Evolutionary conservation across 2,888 invertebrate species (phyloP), one percentile per base, ranked within the genome.

Genomic region (Elysia crispata): DNA sequence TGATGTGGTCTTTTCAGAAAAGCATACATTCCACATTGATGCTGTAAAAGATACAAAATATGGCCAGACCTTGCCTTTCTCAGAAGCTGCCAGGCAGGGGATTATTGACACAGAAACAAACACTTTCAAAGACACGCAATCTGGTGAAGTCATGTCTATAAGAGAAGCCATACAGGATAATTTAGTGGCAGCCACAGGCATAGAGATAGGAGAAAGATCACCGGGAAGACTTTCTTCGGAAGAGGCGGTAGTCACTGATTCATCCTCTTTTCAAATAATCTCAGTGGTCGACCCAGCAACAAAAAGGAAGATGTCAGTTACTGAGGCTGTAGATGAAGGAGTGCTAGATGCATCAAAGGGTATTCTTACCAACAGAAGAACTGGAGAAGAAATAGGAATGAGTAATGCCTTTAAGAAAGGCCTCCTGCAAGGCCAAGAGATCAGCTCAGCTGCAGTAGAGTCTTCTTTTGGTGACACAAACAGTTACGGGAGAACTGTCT

Each of bases 61-160:
- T 28, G 98, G 98, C 6, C 95, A 96, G 92, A 94, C 97, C 82
- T 92, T 97, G 82, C 96, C 97, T 89, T 94, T 95, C 8, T 83
- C 86, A 78, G 90, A 92, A 81, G 92, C 92, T 18, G 94, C 97
- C 0, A 94, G 95, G 80, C 94, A 95, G 77, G 96, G 96, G 8
- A 90, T 92, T 25, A 94, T 97, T 84, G 86, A 88, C 30, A 87
- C 90, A 82, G 89, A 90, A 67, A 75, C 81, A 1, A 79, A 77
- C 62, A 69, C 78, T 11, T 88, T 83, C 62, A 86, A 82, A 67
- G 86, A 87, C 57, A 78, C 82, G 49, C 28, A 69, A 18, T 86
- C 88, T 28, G 88, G 88, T 8, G 81, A 85, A 76, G 85, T 86
- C 72, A 88, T 90, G 49, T 84, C 87, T 31, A 78, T 89, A 62